Evolutionary conservation across 2,113 vertebrate genomes (phyloP), one percentile per base, ranked within the genome.

Genomic region (Cyprinus carpio): DNA sequence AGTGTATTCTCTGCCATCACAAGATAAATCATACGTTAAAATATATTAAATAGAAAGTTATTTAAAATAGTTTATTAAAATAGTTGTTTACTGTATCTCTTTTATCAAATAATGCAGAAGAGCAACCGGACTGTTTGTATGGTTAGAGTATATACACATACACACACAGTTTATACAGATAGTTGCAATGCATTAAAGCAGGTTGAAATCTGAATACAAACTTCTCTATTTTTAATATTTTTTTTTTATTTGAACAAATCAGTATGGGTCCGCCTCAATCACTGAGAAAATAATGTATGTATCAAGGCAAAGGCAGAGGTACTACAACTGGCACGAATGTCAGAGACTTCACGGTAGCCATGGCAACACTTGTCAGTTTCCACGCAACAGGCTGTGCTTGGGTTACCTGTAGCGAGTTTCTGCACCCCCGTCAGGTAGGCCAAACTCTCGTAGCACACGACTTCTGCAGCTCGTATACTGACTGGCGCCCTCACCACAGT

Each of bases 371-470:
- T 81, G 40, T 65, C 78, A 29, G n/a, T 10, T 16, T 81, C 60
- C 78, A 81, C 7, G 2, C 60, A 81, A 65, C 78, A 29, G 49
- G 58, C 81, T 43, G 69, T 43, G 7, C 46, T n/a, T 54, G 40
- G 25, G 27, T 83, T 91, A 99, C 98, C 97, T 99, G 98, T 89
- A 99, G 82, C n/a, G 16, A 99, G 96, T n/a, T 86, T 99, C 98
- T 2, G 98, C 96, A 80, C 97, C 97, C 62, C 96, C 95, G 4
- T 99, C 98, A 0, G 97, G 95, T 2, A 99, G n/a, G n/a, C n/a
- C n/a, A n/a, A n/a, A n/a, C n/a, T n/a, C n/a, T n/a, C n/a, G n/a
- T n/a, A n/a, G n/a, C n/a, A n/a, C n/a, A n/a, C n/a, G n/a, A n/a
- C n/a, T n/a, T n/a, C n/a, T n/a, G n/a, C n/a, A n/a, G n/a, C n/a